Evolutionary conservation across 2,888 invertebrate genomes (phyloP).

Genomic region (Dioctria rufipes): DNA sequence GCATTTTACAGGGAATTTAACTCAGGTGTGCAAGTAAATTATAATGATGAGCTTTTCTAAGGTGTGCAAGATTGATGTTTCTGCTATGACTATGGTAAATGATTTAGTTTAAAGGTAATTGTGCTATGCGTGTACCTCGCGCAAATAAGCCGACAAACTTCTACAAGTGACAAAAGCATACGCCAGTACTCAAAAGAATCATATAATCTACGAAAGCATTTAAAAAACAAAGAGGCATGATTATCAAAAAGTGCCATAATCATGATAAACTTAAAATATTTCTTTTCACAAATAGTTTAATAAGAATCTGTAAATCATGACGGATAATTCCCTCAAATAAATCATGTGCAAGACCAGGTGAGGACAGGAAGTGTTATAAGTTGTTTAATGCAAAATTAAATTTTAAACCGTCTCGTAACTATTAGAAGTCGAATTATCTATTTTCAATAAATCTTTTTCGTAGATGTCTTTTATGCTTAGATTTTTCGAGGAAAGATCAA

Average conservation of each 20-base stretch:
- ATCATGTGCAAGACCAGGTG: constrained; percentile 5
- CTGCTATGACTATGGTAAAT: too few relatives aligned
- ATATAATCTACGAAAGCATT: neutral
- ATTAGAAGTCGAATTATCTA: neutral
- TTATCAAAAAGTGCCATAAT: neutral
- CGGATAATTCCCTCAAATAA: neutral
- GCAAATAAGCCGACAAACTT: neutral
- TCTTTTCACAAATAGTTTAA: neutral
- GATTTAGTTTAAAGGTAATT: too few relatives aligned
- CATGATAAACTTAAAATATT: neutral
- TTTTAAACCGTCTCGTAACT: neutral
- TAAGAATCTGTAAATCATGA: constrained; percentile 7
- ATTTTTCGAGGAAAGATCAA: neutral
- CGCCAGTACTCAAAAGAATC: neutral
- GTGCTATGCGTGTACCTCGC: too few relatives aligned
- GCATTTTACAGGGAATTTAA: too few relatives aligned
- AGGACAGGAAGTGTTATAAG: neutral
- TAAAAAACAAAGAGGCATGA: neutral
- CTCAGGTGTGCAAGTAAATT: too few relatives aligned
- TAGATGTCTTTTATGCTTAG: neutral
- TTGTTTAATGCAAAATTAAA: neutral
- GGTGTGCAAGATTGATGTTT: too few relatives aligned
- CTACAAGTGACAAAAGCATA: neutral
- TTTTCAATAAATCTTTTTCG: neutral
- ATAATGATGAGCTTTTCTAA: too few relatives aligned